Evolutionary conservation across 2,797 vertebrate genomes (phyloP).

Genomic region (Tiaroga cobitis): DNA sequence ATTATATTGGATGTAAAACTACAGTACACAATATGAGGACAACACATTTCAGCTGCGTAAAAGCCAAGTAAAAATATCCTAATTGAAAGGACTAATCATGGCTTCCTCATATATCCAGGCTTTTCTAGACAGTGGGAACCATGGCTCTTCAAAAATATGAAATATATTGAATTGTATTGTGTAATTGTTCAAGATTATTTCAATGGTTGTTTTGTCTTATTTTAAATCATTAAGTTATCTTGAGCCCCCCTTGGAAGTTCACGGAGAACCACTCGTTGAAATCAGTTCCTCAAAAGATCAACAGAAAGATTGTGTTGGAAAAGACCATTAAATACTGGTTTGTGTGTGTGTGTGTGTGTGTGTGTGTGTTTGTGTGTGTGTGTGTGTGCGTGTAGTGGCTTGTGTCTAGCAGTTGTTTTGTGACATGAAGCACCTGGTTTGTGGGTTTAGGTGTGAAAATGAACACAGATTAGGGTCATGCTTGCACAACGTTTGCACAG

Average conservation of each 20-base stretch:
- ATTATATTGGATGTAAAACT: neutral
- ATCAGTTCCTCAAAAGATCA: neutral
- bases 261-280: neutral
- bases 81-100: too few species aligned
- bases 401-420: too few species aligned
- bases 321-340: neutral
- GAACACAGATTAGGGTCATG: neutral
- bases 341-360: neutral
- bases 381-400: too few species aligned
- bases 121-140: too few species aligned
- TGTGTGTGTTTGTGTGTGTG: neutral
- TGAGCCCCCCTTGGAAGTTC: too few species aligned
- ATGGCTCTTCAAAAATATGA: too few species aligned
- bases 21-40: neutral
- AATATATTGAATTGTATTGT: neutral
- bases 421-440: neutral
- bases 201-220: neutral
- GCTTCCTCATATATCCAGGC: too few species aligned
- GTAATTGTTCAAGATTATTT: neutral
- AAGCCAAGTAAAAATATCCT: too few species aligned
- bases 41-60: too few species aligned
- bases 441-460: neutral
- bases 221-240: neutral
- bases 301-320: neutral
- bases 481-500: neutral